These are phyloP conservation scores for Drosophila ogumai DNA, from an alignment of 1,140 invertebrate species.

Conservation along the genomic window DNA sequence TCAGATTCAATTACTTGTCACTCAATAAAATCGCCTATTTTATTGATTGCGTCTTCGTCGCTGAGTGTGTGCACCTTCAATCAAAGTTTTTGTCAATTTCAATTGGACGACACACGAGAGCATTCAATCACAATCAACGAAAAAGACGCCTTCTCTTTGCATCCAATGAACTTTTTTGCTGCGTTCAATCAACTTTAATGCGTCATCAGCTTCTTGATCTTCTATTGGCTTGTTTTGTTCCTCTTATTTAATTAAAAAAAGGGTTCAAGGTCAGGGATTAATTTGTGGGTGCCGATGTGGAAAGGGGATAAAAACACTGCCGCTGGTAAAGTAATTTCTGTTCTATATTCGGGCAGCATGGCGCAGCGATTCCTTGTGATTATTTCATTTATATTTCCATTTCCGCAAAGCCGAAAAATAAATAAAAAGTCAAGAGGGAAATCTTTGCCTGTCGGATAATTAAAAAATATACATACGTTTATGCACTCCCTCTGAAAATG, in stretches of 20 bases:
- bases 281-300: constrained; percentile 43
- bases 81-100: constrained; percentile 69
- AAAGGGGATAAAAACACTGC: constrained; percentile 4
- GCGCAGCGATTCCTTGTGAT: constrained; percentile 11
- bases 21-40: constrained; percentile 16
- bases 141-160: constrained; percentile 41
- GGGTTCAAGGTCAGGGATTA: constrained; percentile 76
- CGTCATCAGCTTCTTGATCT: constrained; percentile 36
- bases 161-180: constrained; percentile 18
- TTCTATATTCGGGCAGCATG: constrained; percentile 11
- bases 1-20: constrained; percentile 17
- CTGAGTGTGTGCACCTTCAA: constrained; percentile 56
- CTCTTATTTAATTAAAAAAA: constrained; percentile 68
- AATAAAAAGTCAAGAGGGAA: constrained; percentile 2
- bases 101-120: constrained; percentile 51
- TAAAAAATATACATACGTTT: constrained; percentile 64
- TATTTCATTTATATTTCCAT: constrained; percentile 62
- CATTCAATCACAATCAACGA: constrained; percentile 41
- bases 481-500: background rate
- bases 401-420: constrained; percentile 49
- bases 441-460: constrained; percentile 26
- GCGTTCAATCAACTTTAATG: constrained; percentile 60
- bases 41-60: constrained; percentile 5
- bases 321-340: constrained; percentile 18
- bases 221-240: constrained; percentile 13